Evolutionary conservation across 2,888 invertebrate genomes (phyloP), one percentile per base, ranked within the genome.

Genomic region (Matsumyia berberina): DNA sequence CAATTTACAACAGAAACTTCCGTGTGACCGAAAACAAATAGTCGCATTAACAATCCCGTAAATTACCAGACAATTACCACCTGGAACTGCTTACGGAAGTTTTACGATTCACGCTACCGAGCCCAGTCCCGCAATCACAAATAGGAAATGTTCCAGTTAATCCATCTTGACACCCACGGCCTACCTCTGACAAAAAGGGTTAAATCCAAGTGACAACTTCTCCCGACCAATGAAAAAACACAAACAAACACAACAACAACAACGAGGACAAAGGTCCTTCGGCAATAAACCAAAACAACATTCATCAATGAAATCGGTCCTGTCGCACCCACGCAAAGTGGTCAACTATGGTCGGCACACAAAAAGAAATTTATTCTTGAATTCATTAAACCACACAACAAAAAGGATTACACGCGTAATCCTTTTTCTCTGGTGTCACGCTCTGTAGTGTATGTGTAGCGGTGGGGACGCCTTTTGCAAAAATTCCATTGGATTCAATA

Each of bases 381-480:
- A 76, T 76, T 58, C 64, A 76, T 81, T 58, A 70, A 69, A 70
- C 70, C 49, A 58, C 35, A 42, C 64, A 74, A 74, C 74, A 64
- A 76, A 81, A 76, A 70, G 81, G 81, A 81, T 81, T 76, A 81
- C 81, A 76, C 35, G 35, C 70, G 29, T 81, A 76, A 81, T 76
- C 81, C 70, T 58, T 76, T 46, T 37, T 51, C 44, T 62, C 53
- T 60, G 37, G 55, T 46, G 55, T 62, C 37, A 33, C 8, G 31
- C 29, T 31, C 5, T 51, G 7, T 19, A 7, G 49, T 9, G 12
- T 31, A 4, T 12, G 24, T 37, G 24, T 57, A 17, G 9, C 37
- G n/a, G n/a, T 39, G 46, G 33, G 12, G 9, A n/a, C 35, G 33
- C 37, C 60, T 57, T n/a, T n/a, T n/a, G n/a, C 6, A 49, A 37